Evolutionary conservation across 2,888 invertebrate genomes (phyloP).

Genomic region (Andrena dorsata): DNA sequence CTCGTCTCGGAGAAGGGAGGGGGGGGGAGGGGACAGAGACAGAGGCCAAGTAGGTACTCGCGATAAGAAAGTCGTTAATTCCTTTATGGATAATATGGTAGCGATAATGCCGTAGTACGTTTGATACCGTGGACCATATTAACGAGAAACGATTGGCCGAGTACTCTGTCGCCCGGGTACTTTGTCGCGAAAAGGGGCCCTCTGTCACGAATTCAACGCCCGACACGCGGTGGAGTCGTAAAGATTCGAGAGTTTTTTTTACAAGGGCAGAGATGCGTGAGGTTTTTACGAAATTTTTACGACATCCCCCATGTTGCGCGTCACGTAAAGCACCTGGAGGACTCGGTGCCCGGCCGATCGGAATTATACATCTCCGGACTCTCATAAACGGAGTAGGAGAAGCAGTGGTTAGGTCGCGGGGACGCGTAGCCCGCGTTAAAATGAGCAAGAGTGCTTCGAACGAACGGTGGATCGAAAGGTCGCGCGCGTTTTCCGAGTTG

Average conservation of each 20-base stretch:
- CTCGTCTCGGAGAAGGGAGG: not conserved
- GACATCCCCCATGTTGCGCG: not conserved
- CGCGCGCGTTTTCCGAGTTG: not conserved
- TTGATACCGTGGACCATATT: constrained; percentile 36
- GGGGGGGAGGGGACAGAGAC: not conserved
- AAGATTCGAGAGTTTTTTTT: not conserved
- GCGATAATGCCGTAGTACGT: constrained; percentile 40
- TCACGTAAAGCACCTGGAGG: not conserved
- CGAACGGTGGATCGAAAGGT: not conserved
- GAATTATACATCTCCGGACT: constrained; percentile 3
- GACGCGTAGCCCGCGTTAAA: not conserved
- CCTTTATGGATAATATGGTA: constrained; percentile 65
- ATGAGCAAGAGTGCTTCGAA: not conserved
- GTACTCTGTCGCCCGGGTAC: not conserved
- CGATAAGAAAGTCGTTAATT: constrained; percentile 73
- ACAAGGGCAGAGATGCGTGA: not conserved
- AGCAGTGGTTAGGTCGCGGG: constrained; percentile 13
- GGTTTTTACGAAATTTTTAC: constrained; percentile 23
- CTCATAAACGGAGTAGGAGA: constrained; percentile 1
- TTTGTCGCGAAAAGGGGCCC: constrained; percentile 8
- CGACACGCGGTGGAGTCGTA: constrained; percentile 10
- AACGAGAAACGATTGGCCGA: constrained; percentile 4
- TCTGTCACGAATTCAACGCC: not conserved
- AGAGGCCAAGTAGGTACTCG: constrained; percentile 21
- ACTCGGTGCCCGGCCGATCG: constrained; percentile 4